A percentile compares a stretch with the other conserved stretches of the same genome.
Conservation (phyloP, 2,888 invertebrate genomes). For the Cloeon dipterum region DNA sequence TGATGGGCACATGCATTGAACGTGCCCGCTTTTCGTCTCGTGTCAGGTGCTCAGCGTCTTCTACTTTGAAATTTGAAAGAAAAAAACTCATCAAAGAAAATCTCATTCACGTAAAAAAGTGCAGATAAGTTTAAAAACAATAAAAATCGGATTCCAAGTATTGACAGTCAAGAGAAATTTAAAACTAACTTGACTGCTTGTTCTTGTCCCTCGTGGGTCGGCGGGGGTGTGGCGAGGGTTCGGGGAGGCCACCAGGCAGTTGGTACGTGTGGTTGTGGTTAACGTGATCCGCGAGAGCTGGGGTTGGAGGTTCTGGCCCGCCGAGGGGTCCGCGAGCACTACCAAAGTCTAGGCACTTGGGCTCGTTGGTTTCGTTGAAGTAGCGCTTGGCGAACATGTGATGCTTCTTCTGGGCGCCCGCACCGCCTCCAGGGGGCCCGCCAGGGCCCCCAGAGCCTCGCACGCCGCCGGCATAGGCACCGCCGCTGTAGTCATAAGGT, state of each 20-base stretch:
- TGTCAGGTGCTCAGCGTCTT: conserved; percentile 42
- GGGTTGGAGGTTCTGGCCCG: conserved; percentile 41
- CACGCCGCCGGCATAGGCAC: conserved; percentile 32
- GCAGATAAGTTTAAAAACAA: neutral
- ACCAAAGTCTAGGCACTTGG: conserved; percentile 8
- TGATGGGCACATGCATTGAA: conserved; percentile 52
- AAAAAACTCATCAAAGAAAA: neutral
- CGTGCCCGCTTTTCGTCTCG: conserved; percentile 78
- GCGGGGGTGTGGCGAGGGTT: conserved; percentile 34
- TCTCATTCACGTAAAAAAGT: neutral
- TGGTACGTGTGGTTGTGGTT: conserved; percentile 79
- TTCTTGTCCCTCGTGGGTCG: conserved; percentile 46
- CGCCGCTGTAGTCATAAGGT: conserved; percentile 42
- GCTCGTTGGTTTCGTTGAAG: conserved; percentile 34
- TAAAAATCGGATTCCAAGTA: too few relatives aligned
- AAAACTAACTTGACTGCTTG: conserved; percentile 15
- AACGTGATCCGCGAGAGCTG: conserved; percentile 33
- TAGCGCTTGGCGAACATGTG: conserved; percentile 80
- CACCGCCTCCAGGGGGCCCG: conserved; percentile 20
- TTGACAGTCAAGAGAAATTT: neutral
- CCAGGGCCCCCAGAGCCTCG: conserved; percentile 17
- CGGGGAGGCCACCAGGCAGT: conserved; percentile 33
- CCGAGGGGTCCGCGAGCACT: conserved; percentile 22
- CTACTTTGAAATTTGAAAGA: neutral
- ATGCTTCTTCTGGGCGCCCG: conserved; percentile 69